phyloP scores from a whole-genome alignment of 2,888 invertebrate species.

The Papilio elwesi region DNA sequence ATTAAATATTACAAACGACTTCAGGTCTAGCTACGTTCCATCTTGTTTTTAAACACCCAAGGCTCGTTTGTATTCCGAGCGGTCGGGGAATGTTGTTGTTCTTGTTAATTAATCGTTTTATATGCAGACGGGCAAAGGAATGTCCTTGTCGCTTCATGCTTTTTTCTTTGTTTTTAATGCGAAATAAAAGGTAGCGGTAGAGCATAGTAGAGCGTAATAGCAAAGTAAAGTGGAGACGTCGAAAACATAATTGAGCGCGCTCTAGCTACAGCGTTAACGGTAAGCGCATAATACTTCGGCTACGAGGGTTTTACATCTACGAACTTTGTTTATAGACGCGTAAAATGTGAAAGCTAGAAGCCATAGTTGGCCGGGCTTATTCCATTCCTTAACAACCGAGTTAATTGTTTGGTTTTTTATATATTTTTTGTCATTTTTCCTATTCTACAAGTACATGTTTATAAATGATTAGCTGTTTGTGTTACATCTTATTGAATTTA shows the following conservation, averaged over 20 bases:
- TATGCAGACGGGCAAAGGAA: slow-evolving; percentile 66
- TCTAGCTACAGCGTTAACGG: slow-evolving; percentile 30
- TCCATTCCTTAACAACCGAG: not conserved
- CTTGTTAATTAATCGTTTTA: slow-evolving; percentile 79
- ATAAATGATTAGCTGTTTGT: too few relatives aligned
- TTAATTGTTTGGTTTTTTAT: too few relatives aligned
- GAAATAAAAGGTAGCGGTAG: slow-evolving; percentile 18
- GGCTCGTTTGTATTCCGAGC: slow-evolving; percentile 58
- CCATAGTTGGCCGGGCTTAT: not conserved
- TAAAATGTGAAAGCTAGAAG: slow-evolving; percentile 11
- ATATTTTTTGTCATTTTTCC: too few relatives aligned
- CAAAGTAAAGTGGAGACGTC: slow-evolving; percentile 25
- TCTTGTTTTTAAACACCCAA: slow-evolving; percentile 38
- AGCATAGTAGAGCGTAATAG: slow-evolving; percentile 32
- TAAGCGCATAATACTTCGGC: slow-evolving; percentile 35
- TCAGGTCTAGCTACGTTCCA: slow-evolving; percentile 23
- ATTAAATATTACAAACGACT: slow-evolving; percentile 35
- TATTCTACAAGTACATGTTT: too few relatives aligned
- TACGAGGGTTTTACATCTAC: slow-evolving; percentile 24
- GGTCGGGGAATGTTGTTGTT: slow-evolving; percentile 72
- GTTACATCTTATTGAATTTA: too few relatives aligned
- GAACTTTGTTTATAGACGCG: slow-evolving; percentile 18
- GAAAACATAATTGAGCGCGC: slow-evolving; percentile 36
- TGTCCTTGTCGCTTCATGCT: slow-evolving; percentile 57
- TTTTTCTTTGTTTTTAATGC: slow-evolving; percentile 40